Percentiles rank a stretch among this genome's conserved stretches.
phyloP scores from a whole-genome alignment of 2,888 invertebrate genomes.

The Ormyrus thymus region DNA sequence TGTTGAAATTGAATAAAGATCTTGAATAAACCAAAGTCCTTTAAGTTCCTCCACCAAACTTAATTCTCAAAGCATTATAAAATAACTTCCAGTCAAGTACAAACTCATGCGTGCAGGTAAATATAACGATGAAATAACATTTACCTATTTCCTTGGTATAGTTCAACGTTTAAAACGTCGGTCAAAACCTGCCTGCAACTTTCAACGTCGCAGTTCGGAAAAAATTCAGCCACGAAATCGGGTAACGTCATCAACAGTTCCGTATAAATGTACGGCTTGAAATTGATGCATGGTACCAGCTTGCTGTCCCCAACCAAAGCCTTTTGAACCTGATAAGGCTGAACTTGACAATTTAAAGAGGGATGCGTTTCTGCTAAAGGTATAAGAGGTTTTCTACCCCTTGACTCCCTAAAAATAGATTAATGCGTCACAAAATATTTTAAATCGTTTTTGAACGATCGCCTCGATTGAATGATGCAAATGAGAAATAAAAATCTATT shows the following conservation, averaged over 20 bases:
- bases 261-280: constrained; percentile 88
- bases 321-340: constrained; percentile 81
- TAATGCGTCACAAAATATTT: neutral
- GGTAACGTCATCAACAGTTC: constrained; percentile 89
- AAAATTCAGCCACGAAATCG: constrained; percentile 88
- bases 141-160: constrained; percentile 90
- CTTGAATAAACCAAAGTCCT: no score
- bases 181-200: constrained; percentile 86
- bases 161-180: constrained; percentile 86
- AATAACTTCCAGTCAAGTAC: no score
- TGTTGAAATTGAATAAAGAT: no score
- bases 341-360: constrained; percentile 76
- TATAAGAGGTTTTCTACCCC: constrained; percentile 79
- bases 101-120: no score
- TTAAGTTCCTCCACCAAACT: no score
- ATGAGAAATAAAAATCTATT: no score
- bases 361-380: constrained; percentile 82
- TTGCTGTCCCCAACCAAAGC: constrained; percentile 85
- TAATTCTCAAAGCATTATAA: no score
- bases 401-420: constrained; percentile 65
- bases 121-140: constrained; percentile 65
- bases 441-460: no score
- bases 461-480: no score
- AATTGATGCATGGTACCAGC: constrained; percentile 90
- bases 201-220: constrained; percentile 84